Evolutionary conservation across 2,888 invertebrate species (phyloP).

Genomic region (Coelinius sp.): DNA sequence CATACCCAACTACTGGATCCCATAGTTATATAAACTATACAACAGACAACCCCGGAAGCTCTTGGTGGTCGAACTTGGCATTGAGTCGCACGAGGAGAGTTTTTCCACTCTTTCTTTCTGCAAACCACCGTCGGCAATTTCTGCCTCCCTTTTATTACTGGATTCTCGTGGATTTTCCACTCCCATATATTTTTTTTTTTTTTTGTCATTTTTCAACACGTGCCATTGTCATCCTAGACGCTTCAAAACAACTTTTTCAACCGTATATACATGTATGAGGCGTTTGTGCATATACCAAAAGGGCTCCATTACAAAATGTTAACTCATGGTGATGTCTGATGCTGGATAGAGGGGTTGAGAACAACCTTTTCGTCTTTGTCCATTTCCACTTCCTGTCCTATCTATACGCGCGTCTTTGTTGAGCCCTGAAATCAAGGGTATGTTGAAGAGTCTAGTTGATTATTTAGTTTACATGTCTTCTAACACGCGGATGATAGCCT

Average conservation of each 20-base stretch:
- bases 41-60: conserved; percentile 15
- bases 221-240: conserved; percentile 50
- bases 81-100: conserved; percentile 39
- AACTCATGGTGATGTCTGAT: conserved; percentile 26
- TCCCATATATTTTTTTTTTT: conserved; percentile 44
- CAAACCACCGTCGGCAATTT: conserved; percentile 29
- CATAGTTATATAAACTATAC: neutral
- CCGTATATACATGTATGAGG: conserved; percentile 32
- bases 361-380: conserved; percentile 37
- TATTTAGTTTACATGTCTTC: neutral
- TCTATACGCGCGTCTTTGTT: conserved; percentile 10
- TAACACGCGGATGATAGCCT: no score
- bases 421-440: neutral
- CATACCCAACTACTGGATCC: neutral
- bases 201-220: conserved; percentile 35
- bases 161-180: conserved; percentile 42
- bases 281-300: conserved; percentile 18
- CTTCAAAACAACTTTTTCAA: conserved; percentile 60
- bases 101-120: conserved; percentile 27
- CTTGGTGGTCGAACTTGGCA: conserved; percentile 49
- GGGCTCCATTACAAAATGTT: conserved; percentile 26
- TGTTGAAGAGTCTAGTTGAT: neutral
- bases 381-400: conserved; percentile 23
- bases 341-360: conserved; percentile 27
- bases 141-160: conserved; percentile 44